Evolutionary conservation across 2,888 invertebrate species (phyloP), one percentile per base, ranked within the genome.

Genomic region (Megaustenia siamemsis): DNA sequence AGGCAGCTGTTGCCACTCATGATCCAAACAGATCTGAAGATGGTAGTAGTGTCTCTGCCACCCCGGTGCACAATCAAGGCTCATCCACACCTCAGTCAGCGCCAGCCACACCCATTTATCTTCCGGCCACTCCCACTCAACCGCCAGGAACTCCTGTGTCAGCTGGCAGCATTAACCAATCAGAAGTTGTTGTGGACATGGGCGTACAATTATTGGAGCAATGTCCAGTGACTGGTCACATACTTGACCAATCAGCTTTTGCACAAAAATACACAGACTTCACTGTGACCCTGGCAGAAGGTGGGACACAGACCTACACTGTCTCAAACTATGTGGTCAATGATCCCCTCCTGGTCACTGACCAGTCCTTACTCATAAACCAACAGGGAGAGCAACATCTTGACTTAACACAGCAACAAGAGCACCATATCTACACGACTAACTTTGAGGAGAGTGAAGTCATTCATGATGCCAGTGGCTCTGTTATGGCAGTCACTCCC

Each of bases 381-480:
- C 83, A 76, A 28, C 83, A 76, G 3, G 49, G 45, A 49, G 69
- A 38, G 10, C 66, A 66, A 28, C 43, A 76, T 28, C 56, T 69
- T 12, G 56, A 53, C 1, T 2, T 56, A n/a, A 12, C 38, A 32
- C 76, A 77, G 71, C 63, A 63, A 21, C 56, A 40, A 15, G 28
- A 68, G 32, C 38, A 75, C n/a, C 83, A 83, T 10, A 28, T 83
- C 21, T 76, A 68, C 68, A 49, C 32, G 35, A 66, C 76, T 43
- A 32, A 82, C 24, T 83, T 68, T 68, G 83, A 83, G 38, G 82
- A 82, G n/a, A 68, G 83, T 24, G 83, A 83, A 43, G 40, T 83
- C 49, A 83, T 83, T 43, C 83, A 83, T 24, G 83, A 77, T 56
- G 83, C 83, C 21, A 83, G 77, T 38, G 83, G 83, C 38, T 76